Conservation (phyloP, 1,140 invertebrate species). For the Battus philenor region DNA sequence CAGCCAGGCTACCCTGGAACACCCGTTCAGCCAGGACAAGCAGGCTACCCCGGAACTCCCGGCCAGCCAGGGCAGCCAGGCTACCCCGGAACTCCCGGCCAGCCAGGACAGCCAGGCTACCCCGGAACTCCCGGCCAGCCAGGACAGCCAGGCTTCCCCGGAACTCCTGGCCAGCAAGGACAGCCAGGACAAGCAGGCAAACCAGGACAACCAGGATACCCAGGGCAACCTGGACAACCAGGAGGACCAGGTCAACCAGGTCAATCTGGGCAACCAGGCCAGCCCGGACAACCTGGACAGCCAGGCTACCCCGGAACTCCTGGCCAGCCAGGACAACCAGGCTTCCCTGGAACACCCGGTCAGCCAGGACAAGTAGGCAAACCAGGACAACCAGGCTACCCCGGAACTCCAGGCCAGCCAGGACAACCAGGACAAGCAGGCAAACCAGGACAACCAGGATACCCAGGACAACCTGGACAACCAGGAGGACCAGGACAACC, state of each 20-base stretch:
- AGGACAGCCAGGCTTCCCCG: slow-evolving; percentile 24
- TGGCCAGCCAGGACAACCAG: slow-evolving; percentile 17
- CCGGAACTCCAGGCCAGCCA: slow-evolving; percentile 20
- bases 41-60: slow-evolving; percentile 13
- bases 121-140: slow-evolving; percentile 33
- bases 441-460: background rate
- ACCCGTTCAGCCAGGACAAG: slow-evolving; percentile 6
- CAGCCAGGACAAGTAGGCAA: slow-evolving; percentile 9
- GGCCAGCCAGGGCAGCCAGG: slow-evolving; percentile 19
- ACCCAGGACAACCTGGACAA: slow-evolving; percentile 16
- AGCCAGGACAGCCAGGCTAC: slow-evolving; percentile 20
- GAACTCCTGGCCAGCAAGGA: slow-evolving; percentile 35
- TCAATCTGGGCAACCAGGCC: slow-evolving; percentile 19
- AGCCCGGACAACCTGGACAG: slow-evolving; percentile 18
- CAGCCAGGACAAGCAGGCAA: slow-evolving; percentile 25
- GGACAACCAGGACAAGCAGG: slow-evolving; percentile 15
- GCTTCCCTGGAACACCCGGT: slow-evolving; percentile 1
- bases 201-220: slow-evolving; percentile 23
- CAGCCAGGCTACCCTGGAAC: slow-evolving; percentile 9
- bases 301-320: slow-evolving; percentile 18
- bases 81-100: slow-evolving; percentile 19
- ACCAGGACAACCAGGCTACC: slow-evolving; percentile 14
- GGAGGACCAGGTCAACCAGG: slow-evolving; percentile 25
- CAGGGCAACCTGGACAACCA: slow-evolving; percentile 27
- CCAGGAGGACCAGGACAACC: slow-evolving; percentile 21